Conservation (phyloP, 2,113 vertebrate species). For the Lagopus leucura region DNA sequence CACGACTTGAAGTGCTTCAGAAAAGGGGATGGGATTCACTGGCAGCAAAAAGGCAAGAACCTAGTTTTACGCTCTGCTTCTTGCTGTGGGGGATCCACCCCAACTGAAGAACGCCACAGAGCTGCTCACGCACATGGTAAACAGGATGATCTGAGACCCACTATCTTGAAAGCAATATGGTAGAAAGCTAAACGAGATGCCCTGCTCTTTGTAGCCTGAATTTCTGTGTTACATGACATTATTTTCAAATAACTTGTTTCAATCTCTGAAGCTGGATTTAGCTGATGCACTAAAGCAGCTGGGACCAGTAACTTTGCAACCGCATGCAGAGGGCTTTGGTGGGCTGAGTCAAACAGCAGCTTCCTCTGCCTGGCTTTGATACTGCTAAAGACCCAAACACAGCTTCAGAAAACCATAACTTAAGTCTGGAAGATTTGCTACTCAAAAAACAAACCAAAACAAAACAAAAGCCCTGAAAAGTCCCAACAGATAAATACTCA, state of each 20-base stretch:
- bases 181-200: background rate
- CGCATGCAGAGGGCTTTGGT: background rate
- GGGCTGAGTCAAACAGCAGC: background rate
- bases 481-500: background rate
- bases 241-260: background rate
- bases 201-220: rapidly evolving
- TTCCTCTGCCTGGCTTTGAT: background rate
- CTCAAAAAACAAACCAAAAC: background rate
- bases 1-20: background rate
- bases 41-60: background rate
- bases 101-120: rapidly evolving
- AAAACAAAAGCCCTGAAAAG: background rate
- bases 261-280: background rate
- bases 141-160: background rate
- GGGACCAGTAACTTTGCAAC: background rate
- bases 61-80: background rate
- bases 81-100: background rate
- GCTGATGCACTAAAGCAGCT: background rate
- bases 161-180: background rate
- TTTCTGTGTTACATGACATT: background rate
- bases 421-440: background rate
- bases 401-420: background rate
- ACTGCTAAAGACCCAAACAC: background rate
- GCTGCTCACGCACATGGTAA: rapidly evolving
- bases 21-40: background rate